Evolutionary conservation across 2,797 vertebrate species (phyloP).

Genomic region (Rhincodon typus): DNA sequence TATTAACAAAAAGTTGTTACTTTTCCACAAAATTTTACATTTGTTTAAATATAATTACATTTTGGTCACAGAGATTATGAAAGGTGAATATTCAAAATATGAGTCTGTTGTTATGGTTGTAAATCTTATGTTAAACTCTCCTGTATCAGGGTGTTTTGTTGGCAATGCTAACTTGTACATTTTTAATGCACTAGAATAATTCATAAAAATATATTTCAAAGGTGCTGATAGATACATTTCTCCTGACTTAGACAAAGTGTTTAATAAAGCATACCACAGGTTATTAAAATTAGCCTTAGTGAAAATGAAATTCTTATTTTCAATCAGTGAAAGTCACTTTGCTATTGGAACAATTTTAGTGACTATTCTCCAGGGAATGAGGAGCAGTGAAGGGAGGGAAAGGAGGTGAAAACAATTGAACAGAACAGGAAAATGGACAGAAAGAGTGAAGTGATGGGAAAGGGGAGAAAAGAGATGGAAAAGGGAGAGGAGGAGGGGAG

Average conservation of each 20-base stretch:
- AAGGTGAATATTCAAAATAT: background rate
- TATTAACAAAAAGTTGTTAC: background rate
- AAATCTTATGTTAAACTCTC: background rate
- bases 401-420: background rate
- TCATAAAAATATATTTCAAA: background rate
- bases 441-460: background rate
- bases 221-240: background rate
- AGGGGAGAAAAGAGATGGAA: background rate
- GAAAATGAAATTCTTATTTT: background rate
- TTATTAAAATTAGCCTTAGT: background rate
- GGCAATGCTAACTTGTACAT: background rate
- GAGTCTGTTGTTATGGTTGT: background rate
- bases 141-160: background rate
- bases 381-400: background rate
- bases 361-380: background rate
- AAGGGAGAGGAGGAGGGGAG: background rate
- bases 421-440: background rate
- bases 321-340: background rate
- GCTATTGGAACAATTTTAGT: background rate
- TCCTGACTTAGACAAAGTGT: background rate
- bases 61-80: background rate
- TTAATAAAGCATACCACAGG: background rate
- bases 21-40: background rate
- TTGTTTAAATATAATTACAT: background rate
- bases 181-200: background rate